phyloP scores from a whole-genome alignment of 1,140 invertebrate genomes.

The Piezodorus guildinii region DNA sequence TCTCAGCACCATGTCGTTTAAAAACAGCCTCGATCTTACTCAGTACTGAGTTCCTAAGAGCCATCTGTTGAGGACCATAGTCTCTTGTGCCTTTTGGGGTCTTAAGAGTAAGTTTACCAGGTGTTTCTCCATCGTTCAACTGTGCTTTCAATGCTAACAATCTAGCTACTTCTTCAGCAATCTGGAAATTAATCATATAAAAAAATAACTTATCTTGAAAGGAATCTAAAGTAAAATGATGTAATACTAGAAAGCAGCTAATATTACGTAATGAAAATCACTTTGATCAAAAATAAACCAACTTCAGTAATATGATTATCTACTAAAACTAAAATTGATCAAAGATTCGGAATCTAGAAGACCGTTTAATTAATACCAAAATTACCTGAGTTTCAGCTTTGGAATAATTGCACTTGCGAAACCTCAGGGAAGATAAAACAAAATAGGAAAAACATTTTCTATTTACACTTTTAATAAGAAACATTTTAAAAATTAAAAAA shows the following conservation, averaged over 20 bases:
- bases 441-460: background rate
- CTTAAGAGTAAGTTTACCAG: slow-evolving; percentile 75
- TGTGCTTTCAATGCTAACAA: slow-evolving; percentile 67
- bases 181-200: slow-evolving; percentile 38
- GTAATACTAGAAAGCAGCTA: background rate
- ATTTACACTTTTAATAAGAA: background rate
- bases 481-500: background rate
- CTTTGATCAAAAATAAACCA: background rate
- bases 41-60: slow-evolving; percentile 76
- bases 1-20: slow-evolving; percentile 94
- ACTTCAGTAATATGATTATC: background rate
- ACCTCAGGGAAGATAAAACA: background rate
- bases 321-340: background rate
- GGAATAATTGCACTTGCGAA: background rate
- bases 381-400: background rate
- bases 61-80: slow-evolving; percentile 90
- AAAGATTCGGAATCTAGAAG: background rate
- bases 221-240: background rate
- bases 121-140: slow-evolving; percentile 39
- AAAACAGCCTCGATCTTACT: slow-evolving; percentile 83
- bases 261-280: background rate
- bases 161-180: slow-evolving; percentile 68
- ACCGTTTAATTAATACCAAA: background rate
- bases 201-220: background rate
- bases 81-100: slow-evolving; percentile 94